These are phyloP conservation scores for Philereme vetulata DNA, from an alignment of 2,888 invertebrate species.

Conservation along the genomic window DNA sequence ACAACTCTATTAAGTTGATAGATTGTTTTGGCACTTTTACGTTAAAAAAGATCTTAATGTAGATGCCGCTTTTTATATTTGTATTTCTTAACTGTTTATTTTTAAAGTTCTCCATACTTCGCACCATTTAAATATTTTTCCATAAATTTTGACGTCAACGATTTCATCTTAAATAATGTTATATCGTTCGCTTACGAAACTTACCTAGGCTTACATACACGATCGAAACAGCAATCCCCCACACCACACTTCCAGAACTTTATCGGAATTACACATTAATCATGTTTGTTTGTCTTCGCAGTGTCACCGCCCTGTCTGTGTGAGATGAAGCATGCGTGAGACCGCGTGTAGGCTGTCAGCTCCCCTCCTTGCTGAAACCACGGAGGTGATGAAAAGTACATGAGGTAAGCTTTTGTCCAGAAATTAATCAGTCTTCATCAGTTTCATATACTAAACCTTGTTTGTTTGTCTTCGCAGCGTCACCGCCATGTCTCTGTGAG, in stretches of 20 bases:
- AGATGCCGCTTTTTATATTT: conserved; percentile 9
- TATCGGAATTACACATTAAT: conserved; percentile 39
- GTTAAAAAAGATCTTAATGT: conserved; percentile 22
- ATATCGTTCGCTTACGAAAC: not conserved
- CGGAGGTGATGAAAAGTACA: conserved; percentile 39
- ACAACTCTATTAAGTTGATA: conserved; percentile 66
- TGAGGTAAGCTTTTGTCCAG: not conserved
- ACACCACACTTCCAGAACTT: conserved; percentile 27
- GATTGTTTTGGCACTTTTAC: conserved; percentile 51
- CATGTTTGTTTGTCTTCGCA: conserved; percentile 43
- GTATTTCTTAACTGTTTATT: not conserved
- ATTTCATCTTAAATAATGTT: too few species aligned
- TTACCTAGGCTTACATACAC: conserved; percentile 2
- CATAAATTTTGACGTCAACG: too few species aligned
- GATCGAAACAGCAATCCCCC: conserved; percentile 7
- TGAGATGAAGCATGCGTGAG: conserved; percentile 30
- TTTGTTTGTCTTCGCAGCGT: conserved; percentile 36
- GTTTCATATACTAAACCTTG: not conserved
- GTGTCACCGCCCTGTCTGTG: conserved; percentile 35
- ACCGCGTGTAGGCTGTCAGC: conserved; percentile 52
- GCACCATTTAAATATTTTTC: too few species aligned
- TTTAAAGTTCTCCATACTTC: too few species aligned
- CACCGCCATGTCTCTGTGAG: conserved; percentile 15
- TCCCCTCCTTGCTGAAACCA: conserved; percentile 22
- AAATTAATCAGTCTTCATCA: too few species aligned